phyloP scores from a whole-genome alignment of 2,888 invertebrate species.

The Lordiphosa andalusiaca region DNA sequence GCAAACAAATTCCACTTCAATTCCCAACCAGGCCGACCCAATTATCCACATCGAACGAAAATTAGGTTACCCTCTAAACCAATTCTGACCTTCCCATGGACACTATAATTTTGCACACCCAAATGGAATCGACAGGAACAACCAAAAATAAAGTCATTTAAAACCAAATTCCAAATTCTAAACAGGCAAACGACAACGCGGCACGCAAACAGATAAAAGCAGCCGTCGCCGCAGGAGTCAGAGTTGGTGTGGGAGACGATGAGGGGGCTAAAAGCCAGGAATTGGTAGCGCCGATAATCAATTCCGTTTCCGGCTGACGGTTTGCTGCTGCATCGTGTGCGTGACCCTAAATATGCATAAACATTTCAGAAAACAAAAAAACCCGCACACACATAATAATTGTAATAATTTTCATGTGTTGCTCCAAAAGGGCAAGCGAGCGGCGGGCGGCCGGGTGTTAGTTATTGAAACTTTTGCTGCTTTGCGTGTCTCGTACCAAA shows the following conservation, averaged over 20 bases:
- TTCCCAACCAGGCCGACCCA: too few relatives aligned
- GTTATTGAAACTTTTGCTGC: constrained; percentile 12
- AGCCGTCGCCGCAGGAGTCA: constrained; percentile 17
- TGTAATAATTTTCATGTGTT: constrained; percentile 48
- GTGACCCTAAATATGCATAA: constrained; percentile 60
- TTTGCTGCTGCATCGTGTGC: constrained; percentile 48
- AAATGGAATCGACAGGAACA: neutral
- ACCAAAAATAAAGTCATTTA: constrained; percentile 59
- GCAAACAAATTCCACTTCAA: too few relatives aligned
- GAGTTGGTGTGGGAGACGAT: neutral
- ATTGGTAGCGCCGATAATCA: constrained; percentile 59
- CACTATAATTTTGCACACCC: too few relatives aligned
- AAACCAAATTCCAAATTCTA: constrained; percentile 48
- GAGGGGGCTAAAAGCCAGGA: constrained; percentile 23
- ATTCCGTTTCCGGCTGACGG: constrained; percentile 64
- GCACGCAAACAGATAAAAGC: constrained; percentile 63
- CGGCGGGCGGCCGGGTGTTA: constrained; percentile 2
- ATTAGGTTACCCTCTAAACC: too few relatives aligned
- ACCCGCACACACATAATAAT: constrained; percentile 50
- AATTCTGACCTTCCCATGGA: too few relatives aligned
- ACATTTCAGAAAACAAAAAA: constrained; percentile 29
- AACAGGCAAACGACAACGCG: constrained; percentile 49
- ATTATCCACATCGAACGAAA: too few relatives aligned
- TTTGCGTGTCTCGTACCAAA: constrained; percentile 35
- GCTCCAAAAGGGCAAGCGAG: too few relatives aligned